Conservation (phyloP, 2,888 invertebrate species). For the Drosophila kuntzei region DNA sequence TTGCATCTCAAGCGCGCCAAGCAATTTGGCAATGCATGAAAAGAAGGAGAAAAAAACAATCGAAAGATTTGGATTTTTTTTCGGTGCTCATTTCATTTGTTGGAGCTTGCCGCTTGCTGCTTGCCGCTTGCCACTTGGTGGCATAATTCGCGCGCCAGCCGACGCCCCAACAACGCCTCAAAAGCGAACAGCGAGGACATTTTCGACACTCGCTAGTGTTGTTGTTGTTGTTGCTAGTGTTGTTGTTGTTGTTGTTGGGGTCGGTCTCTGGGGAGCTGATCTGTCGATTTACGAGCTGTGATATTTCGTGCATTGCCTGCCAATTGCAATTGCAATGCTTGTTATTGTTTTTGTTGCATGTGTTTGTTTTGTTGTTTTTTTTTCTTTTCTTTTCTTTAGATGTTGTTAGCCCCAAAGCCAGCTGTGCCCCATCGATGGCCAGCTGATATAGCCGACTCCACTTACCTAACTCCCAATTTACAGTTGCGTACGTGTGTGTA, state of each 20-base stretch:
- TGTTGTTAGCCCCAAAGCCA: conserved; percentile 30
- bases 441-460: conserved; percentile 56
- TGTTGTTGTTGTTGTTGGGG: conserved; percentile 9
- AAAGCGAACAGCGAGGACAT: conserved; percentile 39
- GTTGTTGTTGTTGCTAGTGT: background rate
- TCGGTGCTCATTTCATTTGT: conserved; percentile 53
- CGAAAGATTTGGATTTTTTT: conserved; percentile 36
- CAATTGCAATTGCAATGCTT: conserved; percentile 55
- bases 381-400: too few species aligned
- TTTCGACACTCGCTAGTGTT: conserved; percentile 26
- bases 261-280: conserved; percentile 25
- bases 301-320: conserved; percentile 67
- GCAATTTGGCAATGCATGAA: conserved; percentile 61
- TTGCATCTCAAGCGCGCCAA: conserved; percentile 57
- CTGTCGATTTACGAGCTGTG: conserved; percentile 76
- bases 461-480: conserved; percentile 41
- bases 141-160: conserved; percentile 74
- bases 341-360: conserved; percentile 21
- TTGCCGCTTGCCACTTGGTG: conserved; percentile 59
- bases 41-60: conserved; percentile 41
- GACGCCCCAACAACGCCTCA: conserved; percentile 59
- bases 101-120: conserved; percentile 31
- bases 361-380: conserved; percentile 13
- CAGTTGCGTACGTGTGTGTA: conserved; percentile 2
- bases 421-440: conserved; percentile 61